phyloP scores from a whole-genome alignment of 2,797 vertebrate species.

The Sebastes itinus region DNA sequence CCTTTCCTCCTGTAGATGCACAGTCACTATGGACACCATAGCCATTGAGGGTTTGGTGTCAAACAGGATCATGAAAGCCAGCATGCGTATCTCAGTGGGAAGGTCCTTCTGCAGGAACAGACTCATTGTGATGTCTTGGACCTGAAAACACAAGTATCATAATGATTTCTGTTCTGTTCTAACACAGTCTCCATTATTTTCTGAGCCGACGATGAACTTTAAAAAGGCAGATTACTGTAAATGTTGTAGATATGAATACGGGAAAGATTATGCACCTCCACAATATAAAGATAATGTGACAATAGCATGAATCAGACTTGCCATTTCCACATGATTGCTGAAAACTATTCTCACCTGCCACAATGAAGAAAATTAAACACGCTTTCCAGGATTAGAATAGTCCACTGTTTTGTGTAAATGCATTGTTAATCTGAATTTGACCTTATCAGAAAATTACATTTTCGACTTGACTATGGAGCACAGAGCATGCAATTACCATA shows the following conservation, averaged over 20 bases:
- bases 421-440: not conserved
- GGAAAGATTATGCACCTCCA: not conserved
- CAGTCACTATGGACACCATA: constrained; percentile 81
- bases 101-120: constrained; percentile 80
- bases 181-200: not conserved
- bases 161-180: not conserved
- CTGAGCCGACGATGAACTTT: not conserved
- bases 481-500: not conserved
- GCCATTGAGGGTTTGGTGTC: constrained; percentile 85
- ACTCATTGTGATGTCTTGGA: constrained; percentile 84
- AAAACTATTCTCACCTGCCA: not conserved
- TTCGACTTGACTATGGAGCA: not conserved
- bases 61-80: constrained; percentile 84
- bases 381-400: not conserved
- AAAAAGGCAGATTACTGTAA: not conserved
- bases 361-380: not conserved
- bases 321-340: not conserved
- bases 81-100: constrained; percentile 80
- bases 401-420: not conserved
- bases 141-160: constrained; percentile 69
- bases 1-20: constrained; percentile 80
- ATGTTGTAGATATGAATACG: not conserved
- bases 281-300: not conserved
- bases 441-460: not conserved
- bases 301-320: not conserved